Evolutionary conservation across 2,797 vertebrate species (phyloP).

Genomic region (Decapterus maruadsi): DNA sequence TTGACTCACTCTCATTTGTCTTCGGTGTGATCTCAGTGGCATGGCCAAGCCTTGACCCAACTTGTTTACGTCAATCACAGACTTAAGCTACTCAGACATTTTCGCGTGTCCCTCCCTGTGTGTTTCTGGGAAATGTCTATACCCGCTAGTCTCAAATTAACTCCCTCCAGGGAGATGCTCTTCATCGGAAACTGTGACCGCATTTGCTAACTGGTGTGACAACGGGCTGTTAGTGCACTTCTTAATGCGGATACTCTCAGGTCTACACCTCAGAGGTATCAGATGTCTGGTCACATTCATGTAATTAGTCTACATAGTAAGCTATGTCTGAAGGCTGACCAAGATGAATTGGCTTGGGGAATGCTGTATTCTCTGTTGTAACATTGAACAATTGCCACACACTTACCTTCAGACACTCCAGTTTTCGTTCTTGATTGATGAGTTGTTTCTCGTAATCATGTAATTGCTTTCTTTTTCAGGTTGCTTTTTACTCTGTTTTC

Average conservation of each 20-base stretch:
- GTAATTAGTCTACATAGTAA: constrained; percentile 74
- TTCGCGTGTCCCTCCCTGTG: constrained; percentile 32
- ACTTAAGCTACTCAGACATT: constrained; percentile 38
- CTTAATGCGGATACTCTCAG: constrained; percentile 57
- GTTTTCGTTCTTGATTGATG: constrained; percentile 22
- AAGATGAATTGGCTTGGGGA: constrained; percentile 43
- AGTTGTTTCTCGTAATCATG: constrained; percentile 18
- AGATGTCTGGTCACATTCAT: constrained; percentile 66
- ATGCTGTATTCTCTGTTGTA: constrained; percentile 28
- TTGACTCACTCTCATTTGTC: constrained; percentile 48
- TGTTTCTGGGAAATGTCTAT: constrained; percentile 64
- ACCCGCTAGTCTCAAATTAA: constrained; percentile 70
- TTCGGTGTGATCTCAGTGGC: constrained; percentile 49
- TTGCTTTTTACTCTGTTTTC: constrained; percentile 24
- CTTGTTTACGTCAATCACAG: constrained; percentile 44
- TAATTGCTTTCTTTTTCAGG: constrained; percentile 1
- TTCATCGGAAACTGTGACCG: constrained; percentile 76
- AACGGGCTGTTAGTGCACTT: constrained; percentile 56
- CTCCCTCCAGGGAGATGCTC: constrained; percentile 35
- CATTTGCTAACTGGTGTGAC: constrained; percentile 66
- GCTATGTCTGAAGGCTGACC: constrained; percentile 55
- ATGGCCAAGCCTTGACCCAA: constrained; percentile 46
- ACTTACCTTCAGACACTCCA: constrained; percentile 20
- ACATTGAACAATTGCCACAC: constrained; percentile 42
- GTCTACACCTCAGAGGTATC: constrained; percentile 54